A percentile compares a stretch with the other conserved stretches of the same genome.
Conservation (phyloP, 2,888 invertebrate species). For the Rhamphomyia laevipes region DNA sequence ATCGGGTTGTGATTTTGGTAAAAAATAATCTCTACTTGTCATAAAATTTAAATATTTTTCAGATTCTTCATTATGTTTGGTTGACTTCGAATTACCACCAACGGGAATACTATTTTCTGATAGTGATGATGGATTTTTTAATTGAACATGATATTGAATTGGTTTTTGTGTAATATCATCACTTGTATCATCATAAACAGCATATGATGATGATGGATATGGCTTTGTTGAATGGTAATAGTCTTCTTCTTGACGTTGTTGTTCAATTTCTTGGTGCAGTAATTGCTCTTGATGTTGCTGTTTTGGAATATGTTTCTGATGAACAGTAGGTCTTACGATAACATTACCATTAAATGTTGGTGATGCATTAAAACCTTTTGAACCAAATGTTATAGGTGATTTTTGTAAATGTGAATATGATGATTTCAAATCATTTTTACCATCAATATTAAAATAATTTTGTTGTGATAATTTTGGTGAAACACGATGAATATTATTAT, state of each 20-base stretch:
- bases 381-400: too few species aligned
- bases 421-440: too few species aligned
- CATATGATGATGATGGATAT: conserved; percentile 3
- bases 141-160: conserved; percentile 10
- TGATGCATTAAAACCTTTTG: conserved; percentile 25
- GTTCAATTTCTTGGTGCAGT: conserved; percentile 6
- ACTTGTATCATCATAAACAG: conserved; percentile 29
- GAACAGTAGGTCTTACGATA: conserved; percentile 19
- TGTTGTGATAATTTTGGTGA: too few species aligned
- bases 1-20: conserved; percentile 31
- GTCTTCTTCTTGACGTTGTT: conserved; percentile 13
- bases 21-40: conserved; percentile 31
- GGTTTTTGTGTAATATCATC: conserved; percentile 11
- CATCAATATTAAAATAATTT: too few species aligned
- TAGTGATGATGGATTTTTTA: conserved; percentile 1
- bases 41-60: conserved; percentile 32
- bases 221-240: background rate
- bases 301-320: conserved; percentile 8
- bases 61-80: conserved; percentile 20
- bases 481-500: too few species aligned
- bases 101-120: conserved; percentile 15
- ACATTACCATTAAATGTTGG: conserved; percentile 27
- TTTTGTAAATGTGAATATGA: too few species aligned
- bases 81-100: too few species aligned
- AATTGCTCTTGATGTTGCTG: conserved; percentile 7